Evolutionary conservation across 2,797 vertebrate species (phyloP).

Genomic region (Pampus argenteus): DNA sequence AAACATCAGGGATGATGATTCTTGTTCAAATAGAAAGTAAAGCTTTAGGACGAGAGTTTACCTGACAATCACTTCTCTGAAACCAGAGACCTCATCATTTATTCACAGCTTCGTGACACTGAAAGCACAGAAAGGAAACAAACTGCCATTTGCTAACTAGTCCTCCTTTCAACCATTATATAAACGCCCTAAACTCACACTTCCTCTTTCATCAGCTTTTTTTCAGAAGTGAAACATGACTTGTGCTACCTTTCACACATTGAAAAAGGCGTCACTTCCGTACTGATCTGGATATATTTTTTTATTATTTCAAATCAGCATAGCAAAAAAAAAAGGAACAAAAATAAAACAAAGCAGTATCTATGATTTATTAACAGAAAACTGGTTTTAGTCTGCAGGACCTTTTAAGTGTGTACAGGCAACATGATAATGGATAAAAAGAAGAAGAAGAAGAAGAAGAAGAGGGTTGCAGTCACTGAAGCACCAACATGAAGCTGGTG

Average conservation of each 20-base stretch:
- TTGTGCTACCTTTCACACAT: not conserved
- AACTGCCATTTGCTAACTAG: constrained; percentile 26
- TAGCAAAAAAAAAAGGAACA: constrained; percentile 73
- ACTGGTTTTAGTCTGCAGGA: constrained; percentile 51
- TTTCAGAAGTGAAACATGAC: constrained; percentile 26
- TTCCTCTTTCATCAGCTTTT: constrained; percentile 59
- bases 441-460: constrained; percentile 11
- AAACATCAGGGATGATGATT: not conserved
- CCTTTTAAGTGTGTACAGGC: constrained; percentile 47
- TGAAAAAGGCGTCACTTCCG: constrained; percentile 75
- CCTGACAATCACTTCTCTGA: constrained; percentile 69
- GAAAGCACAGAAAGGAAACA: constrained; percentile 65
- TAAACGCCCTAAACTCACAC: constrained; percentile 48
- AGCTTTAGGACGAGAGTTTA: constrained; percentile 40
- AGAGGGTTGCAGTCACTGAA: constrained; percentile 49
- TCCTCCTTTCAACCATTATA: constrained; percentile 35
- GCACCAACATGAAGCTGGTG: constrained; percentile 62
- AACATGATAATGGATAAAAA: constrained; percentile 36
- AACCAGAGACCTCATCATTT: constrained; percentile 80
- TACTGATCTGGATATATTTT: constrained; percentile 81
- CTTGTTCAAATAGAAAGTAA: constrained; percentile 13
- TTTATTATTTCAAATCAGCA: constrained; percentile 84
- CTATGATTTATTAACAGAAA: constrained; percentile 65
- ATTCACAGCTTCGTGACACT: constrained; percentile 73
- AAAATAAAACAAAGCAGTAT: constrained; percentile 70